These are phyloP conservation scores for Phenganax marumi DNA, from an alignment of 92 coral and sea anemone species.

Conservation along the genomic window DNA sequence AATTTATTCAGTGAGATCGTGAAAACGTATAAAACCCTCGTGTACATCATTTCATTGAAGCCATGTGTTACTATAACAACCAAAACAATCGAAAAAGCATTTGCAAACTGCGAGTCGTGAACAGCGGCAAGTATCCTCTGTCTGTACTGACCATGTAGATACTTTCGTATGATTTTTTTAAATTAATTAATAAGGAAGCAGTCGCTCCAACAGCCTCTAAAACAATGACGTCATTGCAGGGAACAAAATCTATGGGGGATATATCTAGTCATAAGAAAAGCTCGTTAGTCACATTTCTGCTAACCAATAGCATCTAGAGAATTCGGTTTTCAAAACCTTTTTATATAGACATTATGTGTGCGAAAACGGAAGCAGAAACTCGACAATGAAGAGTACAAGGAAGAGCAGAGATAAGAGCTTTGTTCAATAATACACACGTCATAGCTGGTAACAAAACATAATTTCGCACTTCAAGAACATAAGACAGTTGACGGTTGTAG, in stretches of 20 bases:
- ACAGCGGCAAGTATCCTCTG: not conserved
- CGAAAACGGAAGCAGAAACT: not conserved
- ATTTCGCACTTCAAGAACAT: too few species aligned
- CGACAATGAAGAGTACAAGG: not conserved
- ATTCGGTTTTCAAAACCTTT: not conserved
- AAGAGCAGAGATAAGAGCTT: not conserved
- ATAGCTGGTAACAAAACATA: too few species aligned
- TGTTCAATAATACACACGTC: not conserved
- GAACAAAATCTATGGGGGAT: too few species aligned
- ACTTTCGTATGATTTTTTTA: too few species aligned
- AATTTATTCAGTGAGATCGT: not conserved
- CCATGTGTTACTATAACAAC: slow-evolving; percentile 28
- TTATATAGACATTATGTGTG: not conserved
- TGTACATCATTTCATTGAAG: not conserved
- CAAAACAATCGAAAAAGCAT: slow-evolving; percentile 5
- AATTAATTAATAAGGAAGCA: too few species aligned
- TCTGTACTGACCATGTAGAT: not conserved
- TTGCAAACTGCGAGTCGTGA: not conserved
- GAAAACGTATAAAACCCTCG: too few species aligned
- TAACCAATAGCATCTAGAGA: not conserved
- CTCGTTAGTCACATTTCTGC: too few species aligned
- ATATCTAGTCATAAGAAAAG: too few species aligned
- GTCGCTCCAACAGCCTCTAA: too few species aligned
- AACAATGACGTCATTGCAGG: too few species aligned
- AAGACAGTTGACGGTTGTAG: too few species aligned